These are phyloP conservation scores for Drosophila repleta DNA, from an alignment of 1,140 invertebrate species.

Conservation along the genomic window DNA sequence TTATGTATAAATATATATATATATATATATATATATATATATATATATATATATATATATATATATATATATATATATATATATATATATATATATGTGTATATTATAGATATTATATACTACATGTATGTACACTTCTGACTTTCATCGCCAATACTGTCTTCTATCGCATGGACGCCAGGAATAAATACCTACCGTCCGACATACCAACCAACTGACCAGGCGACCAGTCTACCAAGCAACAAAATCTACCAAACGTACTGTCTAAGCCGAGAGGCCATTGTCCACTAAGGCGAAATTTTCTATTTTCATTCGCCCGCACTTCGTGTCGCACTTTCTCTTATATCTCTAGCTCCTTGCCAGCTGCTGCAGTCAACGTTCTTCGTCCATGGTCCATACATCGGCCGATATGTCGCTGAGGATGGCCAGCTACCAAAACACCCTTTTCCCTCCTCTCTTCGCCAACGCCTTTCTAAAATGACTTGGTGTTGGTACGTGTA, in stretches of 20 bases:
- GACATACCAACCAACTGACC: not conserved
- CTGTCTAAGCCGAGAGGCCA: conserved; percentile 43
- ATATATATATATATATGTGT: conserved; percentile 17
- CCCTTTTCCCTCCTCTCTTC: conserved; percentile 1
- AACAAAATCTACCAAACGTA: conserved; percentile 24
- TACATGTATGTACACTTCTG: conserved; percentile 65
- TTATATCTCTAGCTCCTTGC: conserved; percentile 75
- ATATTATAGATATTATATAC: conserved; percentile 1
- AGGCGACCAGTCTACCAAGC: conserved; percentile 30
- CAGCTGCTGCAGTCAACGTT: conserved; percentile 62
- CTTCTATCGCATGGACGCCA: conserved; percentile 12
- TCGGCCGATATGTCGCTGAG: conserved; percentile 62
- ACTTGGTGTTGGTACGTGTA: conserved; percentile 59
- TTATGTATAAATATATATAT: conserved; percentile 47
- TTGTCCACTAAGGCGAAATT: conserved; percentile 77
- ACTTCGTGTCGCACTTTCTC: conserved; percentile 63
- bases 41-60: conserved; percentile 21
- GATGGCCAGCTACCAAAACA: conserved; percentile 25
- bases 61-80: conserved; percentile 9
- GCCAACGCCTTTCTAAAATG: conserved; percentile 22
- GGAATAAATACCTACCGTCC: conserved; percentile 2
- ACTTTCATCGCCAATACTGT: conserved; percentile 66
- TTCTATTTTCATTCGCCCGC: conserved; percentile 72
- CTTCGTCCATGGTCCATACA: conserved; percentile 42
- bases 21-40: conserved; percentile 9